Conservation (phyloP, 2,888 invertebrate species). For the Caradrina kadenii region DNA sequence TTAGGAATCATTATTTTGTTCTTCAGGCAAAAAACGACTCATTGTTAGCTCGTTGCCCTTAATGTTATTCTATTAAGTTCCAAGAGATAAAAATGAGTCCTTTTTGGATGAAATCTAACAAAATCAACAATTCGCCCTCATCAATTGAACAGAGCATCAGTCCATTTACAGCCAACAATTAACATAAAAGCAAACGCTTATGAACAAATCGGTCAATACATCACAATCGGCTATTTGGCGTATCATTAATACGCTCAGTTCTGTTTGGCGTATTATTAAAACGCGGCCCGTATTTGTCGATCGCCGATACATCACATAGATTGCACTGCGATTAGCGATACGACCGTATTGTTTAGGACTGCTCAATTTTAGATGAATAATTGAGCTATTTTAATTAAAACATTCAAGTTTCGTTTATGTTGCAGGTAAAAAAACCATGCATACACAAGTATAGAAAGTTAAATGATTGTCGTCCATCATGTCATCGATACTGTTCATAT, state of each 20-base stretch:
- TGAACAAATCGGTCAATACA: conserved; percentile 58
- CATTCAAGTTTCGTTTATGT: conserved; percentile 1
- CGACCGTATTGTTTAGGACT: conserved; percentile 40
- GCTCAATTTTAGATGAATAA: conserved; percentile 48
- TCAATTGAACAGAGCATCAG: conserved; percentile 20
- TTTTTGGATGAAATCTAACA: not conserved
- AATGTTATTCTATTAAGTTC: not conserved
- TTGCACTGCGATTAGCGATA: conserved; percentile 51
- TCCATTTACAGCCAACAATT: conserved; percentile 49
- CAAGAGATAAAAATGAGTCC: not conserved
- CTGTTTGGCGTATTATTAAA: conserved; percentile 58
- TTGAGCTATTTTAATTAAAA: conserved; percentile 44
- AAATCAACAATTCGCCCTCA: conserved; percentile 1
- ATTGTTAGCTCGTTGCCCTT: not conserved
- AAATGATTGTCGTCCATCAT: no score
- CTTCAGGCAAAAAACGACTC: not conserved
- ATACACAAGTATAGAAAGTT: no score
- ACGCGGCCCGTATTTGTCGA: conserved; percentile 42
- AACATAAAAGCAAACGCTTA: conserved; percentile 58
- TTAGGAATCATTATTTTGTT: not conserved
- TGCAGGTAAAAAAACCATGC: not conserved
- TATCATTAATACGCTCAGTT: conserved; percentile 47
- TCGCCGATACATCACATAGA: conserved; percentile 57
- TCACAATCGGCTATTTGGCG: conserved; percentile 43
- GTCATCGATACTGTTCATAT: no score